These are phyloP conservation scores for Eulemur macaco DNA, from an alignment of 2,113 vertebrate species.

Conservation along the genomic window DNA sequence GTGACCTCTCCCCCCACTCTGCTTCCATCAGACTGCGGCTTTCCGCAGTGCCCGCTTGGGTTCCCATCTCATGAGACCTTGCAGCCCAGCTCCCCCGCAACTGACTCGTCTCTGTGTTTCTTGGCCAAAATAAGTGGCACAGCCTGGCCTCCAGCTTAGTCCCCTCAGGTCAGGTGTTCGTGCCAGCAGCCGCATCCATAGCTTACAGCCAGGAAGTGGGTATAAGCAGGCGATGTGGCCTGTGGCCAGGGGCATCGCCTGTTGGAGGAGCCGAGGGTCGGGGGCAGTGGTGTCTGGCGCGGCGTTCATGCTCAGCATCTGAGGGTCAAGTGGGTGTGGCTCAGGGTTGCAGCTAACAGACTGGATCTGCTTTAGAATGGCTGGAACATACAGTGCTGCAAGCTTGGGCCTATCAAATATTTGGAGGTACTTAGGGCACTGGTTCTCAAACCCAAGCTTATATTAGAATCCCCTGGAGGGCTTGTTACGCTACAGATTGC, in stretches of 20 bases:
- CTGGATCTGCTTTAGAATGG: background rate
- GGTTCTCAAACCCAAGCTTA: background rate
- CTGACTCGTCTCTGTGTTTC: background rate
- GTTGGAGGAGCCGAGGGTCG: background rate
- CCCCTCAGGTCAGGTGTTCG: background rate
- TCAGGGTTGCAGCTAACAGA: background rate
- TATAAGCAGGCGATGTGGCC: background rate
- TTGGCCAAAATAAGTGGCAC: background rate
- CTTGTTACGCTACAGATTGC: background rate
- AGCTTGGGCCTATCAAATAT: background rate
- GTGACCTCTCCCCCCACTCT: background rate
- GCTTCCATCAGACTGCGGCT: background rate
- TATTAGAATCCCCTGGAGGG: background rate
- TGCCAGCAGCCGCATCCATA: background rate
- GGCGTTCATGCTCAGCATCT: accelerated
- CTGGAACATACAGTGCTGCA: background rate
- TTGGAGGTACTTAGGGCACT: background rate
- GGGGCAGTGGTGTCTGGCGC: background rate
- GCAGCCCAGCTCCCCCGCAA: background rate
- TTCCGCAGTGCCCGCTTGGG: background rate
- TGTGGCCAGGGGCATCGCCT: background rate
- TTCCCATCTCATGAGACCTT: background rate
- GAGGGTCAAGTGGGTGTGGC: background rate
- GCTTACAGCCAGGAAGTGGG: background rate
- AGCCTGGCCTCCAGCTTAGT: background rate